These are phyloP conservation scores for Rosalia funebris DNA, from an alignment of 2,888 invertebrate species.

Conservation along the genomic window DNA sequence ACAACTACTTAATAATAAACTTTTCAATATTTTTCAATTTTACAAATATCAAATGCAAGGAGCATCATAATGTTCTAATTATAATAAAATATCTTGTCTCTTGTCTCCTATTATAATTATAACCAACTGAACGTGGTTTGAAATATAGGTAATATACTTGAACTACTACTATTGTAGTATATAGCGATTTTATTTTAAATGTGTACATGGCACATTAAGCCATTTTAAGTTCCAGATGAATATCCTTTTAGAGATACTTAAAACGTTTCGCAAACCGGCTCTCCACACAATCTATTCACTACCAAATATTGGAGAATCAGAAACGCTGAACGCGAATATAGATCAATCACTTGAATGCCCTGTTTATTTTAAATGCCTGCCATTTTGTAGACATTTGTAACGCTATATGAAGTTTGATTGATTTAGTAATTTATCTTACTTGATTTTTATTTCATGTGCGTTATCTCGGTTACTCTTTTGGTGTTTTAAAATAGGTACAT, in stretches of 20 bases:
- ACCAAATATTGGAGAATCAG: neutral
- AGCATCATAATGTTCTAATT: too few relatives aligned
- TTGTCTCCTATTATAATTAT: neutral
- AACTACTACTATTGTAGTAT: neutral
- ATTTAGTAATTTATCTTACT: conserved; percentile 1
- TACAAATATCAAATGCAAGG: too few relatives aligned
- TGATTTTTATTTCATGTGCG: neutral
- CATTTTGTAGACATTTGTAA: neutral
- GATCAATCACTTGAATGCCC: conserved; percentile 5
- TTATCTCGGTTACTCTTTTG: neutral
- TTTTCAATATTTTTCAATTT: too few relatives aligned
- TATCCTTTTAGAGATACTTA: neutral
- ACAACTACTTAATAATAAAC: too few relatives aligned
- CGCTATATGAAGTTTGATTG: conserved; percentile 6
- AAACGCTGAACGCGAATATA: neutral
- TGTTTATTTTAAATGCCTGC: conserved; percentile 2
- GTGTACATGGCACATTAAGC: neutral
- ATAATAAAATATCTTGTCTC: too few relatives aligned
- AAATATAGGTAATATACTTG: neutral
- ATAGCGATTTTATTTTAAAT: neutral
- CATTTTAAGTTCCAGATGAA: neutral
- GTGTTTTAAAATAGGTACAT: neutral
- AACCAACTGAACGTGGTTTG: neutral
- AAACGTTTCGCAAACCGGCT: neutral
- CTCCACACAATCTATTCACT: neutral